Conservation (phyloP, 2,113 vertebrate genomes). For the Sisor rabdophorus region DNA sequence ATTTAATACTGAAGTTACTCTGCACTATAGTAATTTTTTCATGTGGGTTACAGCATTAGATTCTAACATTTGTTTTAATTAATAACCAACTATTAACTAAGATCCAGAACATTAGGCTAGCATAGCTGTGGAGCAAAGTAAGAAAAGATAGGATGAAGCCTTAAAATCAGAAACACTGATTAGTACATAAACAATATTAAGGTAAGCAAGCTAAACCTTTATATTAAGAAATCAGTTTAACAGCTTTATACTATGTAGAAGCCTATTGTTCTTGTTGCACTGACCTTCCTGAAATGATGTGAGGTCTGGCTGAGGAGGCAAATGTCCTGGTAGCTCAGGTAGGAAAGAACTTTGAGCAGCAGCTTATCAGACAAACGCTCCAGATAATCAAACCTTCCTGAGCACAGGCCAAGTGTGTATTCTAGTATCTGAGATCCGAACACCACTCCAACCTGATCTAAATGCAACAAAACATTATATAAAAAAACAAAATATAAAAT, state of each 20-base stretch:
- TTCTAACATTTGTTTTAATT: neutral
- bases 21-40: too few species aligned
- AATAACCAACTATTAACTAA: too few species aligned
- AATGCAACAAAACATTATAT: neutral
- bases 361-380: conserved; percentile 69
- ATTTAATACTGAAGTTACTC: too few species aligned
- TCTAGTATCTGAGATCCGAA: conserved; percentile 69
- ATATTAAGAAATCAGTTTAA: neutral
- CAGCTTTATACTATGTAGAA: neutral
- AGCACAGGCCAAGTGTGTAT: conserved; percentile 66
- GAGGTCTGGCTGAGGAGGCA: conserved; percentile 69
- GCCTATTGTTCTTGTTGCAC: neutral
- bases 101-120: too few species aligned
- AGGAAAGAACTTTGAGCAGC: conserved; percentile 69
- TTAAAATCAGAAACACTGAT: neutral
- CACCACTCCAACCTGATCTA: conserved; percentile 63
- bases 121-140: neutral
- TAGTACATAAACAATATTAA: neutral
- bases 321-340: conserved; percentile 70
- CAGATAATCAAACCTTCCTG: conserved; percentile 72
- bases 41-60: neutral
- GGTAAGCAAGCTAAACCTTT: neutral
- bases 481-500: neutral
- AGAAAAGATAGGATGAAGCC: neutral
- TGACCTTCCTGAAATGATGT: conserved; percentile 67